Evolutionary conservation across 1,140 invertebrate species (phyloP).

Genomic region (Rhopalosiphum padi): DNA sequence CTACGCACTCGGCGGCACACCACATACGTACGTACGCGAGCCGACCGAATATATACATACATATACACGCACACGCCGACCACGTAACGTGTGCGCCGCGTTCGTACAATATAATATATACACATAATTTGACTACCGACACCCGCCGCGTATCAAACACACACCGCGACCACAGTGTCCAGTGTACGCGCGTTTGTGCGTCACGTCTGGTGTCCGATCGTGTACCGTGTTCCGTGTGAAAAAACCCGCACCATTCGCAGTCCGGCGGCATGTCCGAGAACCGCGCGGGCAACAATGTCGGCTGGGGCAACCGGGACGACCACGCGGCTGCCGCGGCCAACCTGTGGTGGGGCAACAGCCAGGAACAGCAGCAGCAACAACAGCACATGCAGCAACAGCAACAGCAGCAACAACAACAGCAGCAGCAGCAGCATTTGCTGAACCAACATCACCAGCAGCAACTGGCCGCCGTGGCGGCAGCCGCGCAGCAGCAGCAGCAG

Average conservation of each 20-base stretch:
- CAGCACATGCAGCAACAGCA: conserved; percentile 52
- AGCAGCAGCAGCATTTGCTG: conserved; percentile 67
- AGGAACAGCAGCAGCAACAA: conserved; percentile 42
- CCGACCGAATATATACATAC: conserved; percentile 45
- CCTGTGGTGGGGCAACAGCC: conserved; percentile 66
- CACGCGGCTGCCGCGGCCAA: conserved; percentile 66
- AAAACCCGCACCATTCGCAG: conserved; percentile 62
- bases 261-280: conserved; percentile 63
- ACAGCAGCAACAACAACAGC: conserved; percentile 65
- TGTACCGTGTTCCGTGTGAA: background rate
- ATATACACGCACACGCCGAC: conserved; percentile 40
- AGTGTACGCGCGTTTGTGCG: conserved; percentile 46
- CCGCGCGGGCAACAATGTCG: conserved; percentile 66
- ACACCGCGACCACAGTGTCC: background rate
- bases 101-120: conserved; percentile 1
- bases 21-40: conserved; percentile 18
- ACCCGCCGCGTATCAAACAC: background rate
- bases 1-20: conserved; percentile 3
- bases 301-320: conserved; percentile 60
- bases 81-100: conserved; percentile 43
- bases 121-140: background rate
- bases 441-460: conserved; percentile 66
- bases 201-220: conserved; percentile 58
- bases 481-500: conserved; percentile 64
- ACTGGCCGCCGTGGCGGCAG: conserved; percentile 67